A percentile compares a stretch with the other conserved stretches of the same genome.
These are phyloP conservation scores for Stenodema calcarata DNA, from an alignment of 2,888 invertebrate species.

Conservation along the genomic window DNA sequence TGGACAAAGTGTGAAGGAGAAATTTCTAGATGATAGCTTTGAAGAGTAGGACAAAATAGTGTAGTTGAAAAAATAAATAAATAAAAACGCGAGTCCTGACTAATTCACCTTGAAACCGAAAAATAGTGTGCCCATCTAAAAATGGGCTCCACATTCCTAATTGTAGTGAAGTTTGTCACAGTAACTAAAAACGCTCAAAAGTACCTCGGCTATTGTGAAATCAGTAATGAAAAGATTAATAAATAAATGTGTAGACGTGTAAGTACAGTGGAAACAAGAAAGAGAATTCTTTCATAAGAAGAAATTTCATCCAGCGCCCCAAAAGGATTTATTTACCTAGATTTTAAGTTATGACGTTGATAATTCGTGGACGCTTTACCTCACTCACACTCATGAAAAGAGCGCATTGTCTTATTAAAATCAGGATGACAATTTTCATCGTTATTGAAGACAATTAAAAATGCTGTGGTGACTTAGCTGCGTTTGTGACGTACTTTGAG, in stretches of 20 bases:
- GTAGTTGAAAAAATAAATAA: no score
- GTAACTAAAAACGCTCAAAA: neutral
- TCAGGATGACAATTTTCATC: neutral
- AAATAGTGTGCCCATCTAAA: neutral
- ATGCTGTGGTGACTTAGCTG: slow-evolving; percentile 36
- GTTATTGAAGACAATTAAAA: neutral
- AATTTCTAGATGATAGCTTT: neutral
- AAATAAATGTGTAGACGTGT: neutral
- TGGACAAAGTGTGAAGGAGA: neutral
- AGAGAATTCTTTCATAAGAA: neutral
- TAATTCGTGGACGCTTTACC: neutral
- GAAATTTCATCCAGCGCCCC: neutral
- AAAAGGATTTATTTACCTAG: neutral
- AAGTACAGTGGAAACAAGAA: slow-evolving; percentile 18
- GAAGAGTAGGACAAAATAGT: neutral
- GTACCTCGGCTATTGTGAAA: no score
- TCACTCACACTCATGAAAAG: neutral
- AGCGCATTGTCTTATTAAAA: neutral
- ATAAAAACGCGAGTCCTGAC: neutral
- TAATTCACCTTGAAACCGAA: neutral
- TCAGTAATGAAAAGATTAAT: neutral
- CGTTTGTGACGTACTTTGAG: slow-evolving; percentile 52
- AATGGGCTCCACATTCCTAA: neutral
- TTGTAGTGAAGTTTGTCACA: neutral
- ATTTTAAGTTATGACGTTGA: neutral